Evolutionary conservation across 2,113 vertebrate genomes (phyloP).

Genomic region (Oryctolagus cuniculus): DNA sequence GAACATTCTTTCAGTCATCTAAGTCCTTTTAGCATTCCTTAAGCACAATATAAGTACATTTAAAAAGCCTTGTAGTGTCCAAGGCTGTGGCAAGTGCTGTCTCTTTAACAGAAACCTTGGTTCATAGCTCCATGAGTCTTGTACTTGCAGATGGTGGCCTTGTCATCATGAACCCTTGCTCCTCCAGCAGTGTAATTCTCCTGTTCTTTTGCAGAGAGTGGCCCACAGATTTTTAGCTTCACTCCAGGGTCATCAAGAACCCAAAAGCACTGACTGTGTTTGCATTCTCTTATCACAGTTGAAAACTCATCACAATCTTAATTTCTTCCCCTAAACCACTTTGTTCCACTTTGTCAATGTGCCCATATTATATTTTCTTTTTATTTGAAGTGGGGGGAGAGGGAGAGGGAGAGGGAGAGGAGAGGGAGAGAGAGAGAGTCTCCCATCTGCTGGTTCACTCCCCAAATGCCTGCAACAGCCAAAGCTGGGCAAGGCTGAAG

Average conservation of each 20-base stretch:
- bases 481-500: too few species aligned
- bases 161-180: neutral
- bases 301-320: conserved; percentile 22
- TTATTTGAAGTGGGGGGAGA: too few species aligned
- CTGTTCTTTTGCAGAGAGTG: neutral
- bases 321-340: neutral
- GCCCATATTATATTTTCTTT: neutral
- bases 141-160: neutral
- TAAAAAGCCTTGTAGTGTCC: neutral
- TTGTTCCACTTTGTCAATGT: neutral
- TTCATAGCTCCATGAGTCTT: neutral
- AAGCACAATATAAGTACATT: neutral
- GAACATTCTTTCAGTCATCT: neutral
- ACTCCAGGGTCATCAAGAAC: neutral
- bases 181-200: neutral
- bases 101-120: neutral
- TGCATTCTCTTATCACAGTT: neutral
- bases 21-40: neutral
- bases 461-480: too few species aligned
- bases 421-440: too few species aligned
- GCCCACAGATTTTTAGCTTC: neutral
- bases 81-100: neutral
- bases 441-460: too few species aligned
- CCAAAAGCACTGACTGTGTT: neutral
- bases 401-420: too few species aligned